Evolutionary conservation across 2,888 invertebrate species (phyloP).

Genomic region (Drosophila fulvimacula): DNA sequence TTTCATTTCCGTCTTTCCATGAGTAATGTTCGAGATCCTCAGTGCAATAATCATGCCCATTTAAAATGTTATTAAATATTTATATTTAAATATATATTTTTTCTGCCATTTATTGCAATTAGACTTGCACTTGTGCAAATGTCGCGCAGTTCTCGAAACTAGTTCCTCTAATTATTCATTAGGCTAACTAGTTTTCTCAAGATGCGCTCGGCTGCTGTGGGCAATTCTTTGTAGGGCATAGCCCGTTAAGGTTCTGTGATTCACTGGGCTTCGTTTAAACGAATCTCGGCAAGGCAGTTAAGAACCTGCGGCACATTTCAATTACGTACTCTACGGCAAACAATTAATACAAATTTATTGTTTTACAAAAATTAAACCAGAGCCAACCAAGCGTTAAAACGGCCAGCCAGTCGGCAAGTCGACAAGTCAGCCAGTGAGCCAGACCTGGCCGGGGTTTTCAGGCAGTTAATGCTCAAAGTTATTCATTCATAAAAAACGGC

Average conservation of each 20-base stretch:
- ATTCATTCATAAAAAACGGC: constrained; percentile 70
- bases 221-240: constrained; percentile 42
- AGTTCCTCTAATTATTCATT: constrained; percentile 56
- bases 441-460: constrained; percentile 2
- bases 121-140: constrained; percentile 50
- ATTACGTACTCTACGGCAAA: constrained; percentile 24
- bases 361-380: constrained; percentile 48
- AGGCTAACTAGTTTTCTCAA: constrained; percentile 46
- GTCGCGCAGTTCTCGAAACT: constrained; percentile 54
- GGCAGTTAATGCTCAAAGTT: constrained; percentile 60
- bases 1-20: constrained; percentile 14
- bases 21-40: constrained; percentile 13
- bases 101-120: constrained; percentile 28
- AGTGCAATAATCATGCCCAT: constrained; percentile 6
- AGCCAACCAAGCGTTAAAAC: constrained; percentile 58
- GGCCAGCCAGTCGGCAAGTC: constrained; percentile 9
- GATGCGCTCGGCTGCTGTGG: constrained; percentile 22
- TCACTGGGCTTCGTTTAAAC: constrained; percentile 12
- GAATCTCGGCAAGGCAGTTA: constrained; percentile 28
- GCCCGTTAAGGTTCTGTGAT: constrained; percentile 22
- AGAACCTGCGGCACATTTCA: constrained; percentile 27
- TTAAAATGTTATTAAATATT: constrained; percentile 16
- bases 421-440: constrained; percentile 19
- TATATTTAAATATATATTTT: constrained; percentile 23
- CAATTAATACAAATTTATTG: constrained; percentile 66